These are phyloP conservation scores for Eristalinus sepulchralis DNA, from an alignment of 2,888 invertebrate genomes.

Conservation along the genomic window DNA sequence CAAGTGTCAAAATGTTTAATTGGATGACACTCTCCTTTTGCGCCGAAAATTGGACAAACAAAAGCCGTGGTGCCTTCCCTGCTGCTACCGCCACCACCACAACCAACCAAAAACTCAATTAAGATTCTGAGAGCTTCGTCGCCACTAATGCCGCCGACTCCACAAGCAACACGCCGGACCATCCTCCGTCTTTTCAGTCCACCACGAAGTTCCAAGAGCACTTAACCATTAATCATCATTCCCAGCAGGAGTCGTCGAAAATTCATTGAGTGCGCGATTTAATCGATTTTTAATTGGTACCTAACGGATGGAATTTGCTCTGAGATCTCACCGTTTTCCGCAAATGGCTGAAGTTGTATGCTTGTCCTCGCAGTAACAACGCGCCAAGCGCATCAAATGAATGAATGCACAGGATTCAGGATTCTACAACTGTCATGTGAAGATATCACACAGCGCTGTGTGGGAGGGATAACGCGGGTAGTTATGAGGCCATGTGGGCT, in stretches of 20 bases:
- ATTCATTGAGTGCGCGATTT: constrained; percentile 65
- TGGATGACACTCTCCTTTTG: constrained; percentile 24
- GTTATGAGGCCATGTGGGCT: not conserved
- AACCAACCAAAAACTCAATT: constrained; percentile 45
- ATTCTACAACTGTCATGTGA: constrained; percentile 28
- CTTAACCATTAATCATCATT: constrained; percentile 62
- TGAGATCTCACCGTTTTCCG: not conserved
- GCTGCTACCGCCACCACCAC: not conserved
- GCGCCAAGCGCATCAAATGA: not conserved
- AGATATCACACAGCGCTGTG: constrained; percentile 5
- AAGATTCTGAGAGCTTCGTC: constrained; percentile 43
- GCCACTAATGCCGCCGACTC: constrained; percentile 14
- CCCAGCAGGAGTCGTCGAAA: constrained; percentile 41
- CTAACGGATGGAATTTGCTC: constrained; percentile 31
- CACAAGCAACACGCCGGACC: not conserved
- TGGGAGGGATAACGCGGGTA: not conserved
- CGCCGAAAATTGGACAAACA: constrained; percentile 28
- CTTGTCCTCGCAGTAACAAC: not conserved
- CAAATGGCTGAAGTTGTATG: not conserved
- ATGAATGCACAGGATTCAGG: constrained; percentile 6
- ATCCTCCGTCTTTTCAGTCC: not conserved
- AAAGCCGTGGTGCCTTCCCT: not conserved
- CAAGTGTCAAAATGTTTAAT: constrained; percentile 54
- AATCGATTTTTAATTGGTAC: constrained; percentile 68
- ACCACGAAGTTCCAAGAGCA: not conserved